A percentile compares a stretch with the other conserved stretches of the same genome.
Evolutionary conservation across 2,888 invertebrate species (phyloP).

Genomic region (Pristionchus japonicus): DNA sequence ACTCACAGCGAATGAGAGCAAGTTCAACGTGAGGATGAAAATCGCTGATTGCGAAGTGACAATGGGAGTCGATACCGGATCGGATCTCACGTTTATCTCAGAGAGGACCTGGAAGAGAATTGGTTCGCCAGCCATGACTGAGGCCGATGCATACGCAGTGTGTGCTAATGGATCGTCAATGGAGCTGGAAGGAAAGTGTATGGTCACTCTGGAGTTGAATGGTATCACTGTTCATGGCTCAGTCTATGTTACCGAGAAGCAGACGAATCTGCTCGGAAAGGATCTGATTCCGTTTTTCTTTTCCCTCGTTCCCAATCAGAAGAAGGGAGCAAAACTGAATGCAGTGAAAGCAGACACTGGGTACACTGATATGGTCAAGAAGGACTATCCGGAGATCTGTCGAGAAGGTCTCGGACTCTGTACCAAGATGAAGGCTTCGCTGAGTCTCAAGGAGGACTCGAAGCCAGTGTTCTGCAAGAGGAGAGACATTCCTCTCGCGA

Average conservation of each 20-base stretch:
- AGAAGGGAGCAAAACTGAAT: not conserved
- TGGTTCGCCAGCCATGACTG: not conserved
- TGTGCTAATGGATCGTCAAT: not conserved
- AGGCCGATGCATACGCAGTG: not conserved
- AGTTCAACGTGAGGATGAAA: not conserved
- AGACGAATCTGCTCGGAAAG: not conserved
- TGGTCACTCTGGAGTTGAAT: not conserved
- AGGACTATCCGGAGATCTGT: not conserved
- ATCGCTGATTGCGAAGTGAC: not conserved
- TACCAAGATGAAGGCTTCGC: not conserved
- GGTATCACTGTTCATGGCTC: not conserved
- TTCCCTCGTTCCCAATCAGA: not conserved
- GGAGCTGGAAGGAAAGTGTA: not conserved
- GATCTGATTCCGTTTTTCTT: not conserved
- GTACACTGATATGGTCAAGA: not conserved
- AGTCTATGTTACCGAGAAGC: not conserved
- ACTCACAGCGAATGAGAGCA: not conserved
- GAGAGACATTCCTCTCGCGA: not conserved
- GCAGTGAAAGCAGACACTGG: not conserved
- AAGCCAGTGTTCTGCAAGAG: not conserved
- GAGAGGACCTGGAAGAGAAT: not conserved
- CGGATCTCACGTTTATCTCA: too few species aligned
- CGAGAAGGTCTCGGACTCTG: not conserved
- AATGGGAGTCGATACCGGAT: not conserved
- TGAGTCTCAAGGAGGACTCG: not conserved